Percentiles rank a stretch among this genome's conserved stretches.
Conservation (phyloP, 2,888 invertebrate genomes). For the Nomada hirtipes region DNA sequence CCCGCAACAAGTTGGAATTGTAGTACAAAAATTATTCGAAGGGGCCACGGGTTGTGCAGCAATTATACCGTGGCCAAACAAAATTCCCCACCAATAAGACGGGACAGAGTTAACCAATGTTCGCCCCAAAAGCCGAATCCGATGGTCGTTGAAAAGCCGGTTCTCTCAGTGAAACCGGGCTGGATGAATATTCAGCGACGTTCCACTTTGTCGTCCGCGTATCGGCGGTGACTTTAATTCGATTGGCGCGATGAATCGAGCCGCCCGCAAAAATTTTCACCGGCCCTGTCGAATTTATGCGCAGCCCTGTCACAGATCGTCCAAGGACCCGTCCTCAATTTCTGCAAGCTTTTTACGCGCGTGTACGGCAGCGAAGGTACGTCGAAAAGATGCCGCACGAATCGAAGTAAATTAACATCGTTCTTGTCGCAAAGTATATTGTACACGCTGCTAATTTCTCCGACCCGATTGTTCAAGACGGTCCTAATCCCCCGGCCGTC, state of each 20-base stretch:
- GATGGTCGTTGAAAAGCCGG: constrained; percentile 2
- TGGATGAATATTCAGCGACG: constrained; percentile 20
- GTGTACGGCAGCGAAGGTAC: not conserved
- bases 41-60: too few species aligned
- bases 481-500: too few species aligned
- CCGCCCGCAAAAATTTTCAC: not conserved
- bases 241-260: not conserved
- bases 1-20: too few species aligned
- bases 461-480: too few species aligned
- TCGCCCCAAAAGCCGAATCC: not conserved
- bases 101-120: too few species aligned
- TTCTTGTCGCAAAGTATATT: not conserved
- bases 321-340: constrained; percentile 13
- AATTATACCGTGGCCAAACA: too few species aligned
- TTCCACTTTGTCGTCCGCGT: constrained; percentile 20
- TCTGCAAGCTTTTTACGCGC: not conserved
- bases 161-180: constrained; percentile 14
- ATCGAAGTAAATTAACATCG: not conserved
- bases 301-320: not conserved
- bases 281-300: not conserved
- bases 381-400: not conserved
- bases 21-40: too few species aligned
- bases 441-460: not conserved
- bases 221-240: not conserved
- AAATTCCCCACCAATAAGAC: too few species aligned